Percentiles rank a stretch among this genome's conserved stretches.
Evolutionary conservation across 37 sponge, comb jelly and placozoan species (phyloP).

Genomic region (Chondrilla cf. caribensis): DNA sequence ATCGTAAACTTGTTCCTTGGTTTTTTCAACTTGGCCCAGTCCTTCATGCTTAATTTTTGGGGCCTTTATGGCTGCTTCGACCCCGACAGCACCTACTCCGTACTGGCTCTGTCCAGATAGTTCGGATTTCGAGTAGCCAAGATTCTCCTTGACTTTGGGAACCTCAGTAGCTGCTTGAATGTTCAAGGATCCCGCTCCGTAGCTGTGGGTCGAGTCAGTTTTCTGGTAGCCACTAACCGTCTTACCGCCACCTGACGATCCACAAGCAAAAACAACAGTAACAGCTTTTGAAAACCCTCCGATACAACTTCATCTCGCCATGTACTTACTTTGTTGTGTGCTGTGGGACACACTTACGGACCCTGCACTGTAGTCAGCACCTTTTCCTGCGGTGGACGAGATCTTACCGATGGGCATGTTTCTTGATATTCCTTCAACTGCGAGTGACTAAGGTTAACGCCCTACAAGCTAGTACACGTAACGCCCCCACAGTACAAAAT

Average conservation of each 20-base stretch:
- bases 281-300: not conserved
- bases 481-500: not conserved
- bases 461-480: not conserved
- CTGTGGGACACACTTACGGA: conserved; percentile 42
- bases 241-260: conserved; percentile 30
- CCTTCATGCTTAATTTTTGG: conserved; percentile 82
- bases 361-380: conserved; percentile 83
- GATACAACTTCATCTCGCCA: not conserved
- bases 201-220: conserved; percentile 50
- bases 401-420: conserved; percentile 90
- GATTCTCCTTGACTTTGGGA: conserved; percentile 72
- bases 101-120: conserved; percentile 61
- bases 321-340: conserved; percentile 48
- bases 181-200: conserved; percentile 82
- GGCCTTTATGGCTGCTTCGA: conserved; percentile 64
- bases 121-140: conserved; percentile 51
- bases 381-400: conserved; percentile 55
- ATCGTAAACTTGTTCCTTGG: conserved; percentile 26
- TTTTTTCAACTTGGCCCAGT: conserved; percentile 78
- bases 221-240: conserved; percentile 56
- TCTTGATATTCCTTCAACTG: not conserved
- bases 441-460: not conserved
- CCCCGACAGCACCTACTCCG: conserved; percentile 68
- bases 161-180: conserved; percentile 50
- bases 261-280: not conserved